Evolutionary conservation across 2,888 invertebrate species (phyloP).

Genomic region (Aleiodes testaceus): DNA sequence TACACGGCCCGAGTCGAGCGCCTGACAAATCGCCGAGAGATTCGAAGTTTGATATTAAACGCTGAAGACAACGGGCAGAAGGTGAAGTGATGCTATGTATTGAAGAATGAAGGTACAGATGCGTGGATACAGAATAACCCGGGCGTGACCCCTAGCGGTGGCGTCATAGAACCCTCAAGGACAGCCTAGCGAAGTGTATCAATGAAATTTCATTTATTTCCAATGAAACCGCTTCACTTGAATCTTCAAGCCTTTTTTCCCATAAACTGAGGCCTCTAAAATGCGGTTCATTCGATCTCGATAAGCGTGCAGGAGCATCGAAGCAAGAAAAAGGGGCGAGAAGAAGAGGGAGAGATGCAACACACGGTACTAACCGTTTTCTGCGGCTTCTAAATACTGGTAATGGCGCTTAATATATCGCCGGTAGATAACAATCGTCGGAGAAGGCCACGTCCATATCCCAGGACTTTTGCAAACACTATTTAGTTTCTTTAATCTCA

Average conservation of each 20-base stretch:
- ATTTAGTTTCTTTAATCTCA: conserved; percentile 39
- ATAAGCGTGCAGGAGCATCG: conserved; percentile 46
- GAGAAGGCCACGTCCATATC: conserved; percentile 47
- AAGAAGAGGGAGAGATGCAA: conserved; percentile 1
- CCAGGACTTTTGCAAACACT: conserved; percentile 37
- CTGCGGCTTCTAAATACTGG: conserved; percentile 67
- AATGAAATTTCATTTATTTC: too few relatives aligned
- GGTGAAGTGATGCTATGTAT: too few relatives aligned
- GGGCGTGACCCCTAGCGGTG: too few relatives aligned
- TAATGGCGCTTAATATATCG: conserved; percentile 70
- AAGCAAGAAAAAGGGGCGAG: conserved; percentile 4
- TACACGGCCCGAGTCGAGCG: conserved; percentile 65
- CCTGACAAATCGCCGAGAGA: conserved; percentile 70
- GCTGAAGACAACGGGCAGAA: conserved; percentile 54
- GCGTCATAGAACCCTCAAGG: too few relatives aligned
- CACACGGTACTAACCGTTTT: conserved; percentile 9
- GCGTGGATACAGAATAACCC: too few relatives aligned
- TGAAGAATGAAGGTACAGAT: too few relatives aligned
- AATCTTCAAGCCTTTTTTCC: too few relatives aligned
- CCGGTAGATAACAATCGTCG: conserved; percentile 66
- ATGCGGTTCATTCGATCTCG: conserved; percentile 49
- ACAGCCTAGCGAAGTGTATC: too few relatives aligned
- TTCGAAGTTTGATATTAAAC: conserved; percentile 63
- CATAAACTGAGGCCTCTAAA: too few relatives aligned
- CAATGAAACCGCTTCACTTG: too few relatives aligned